Evolutionary conservation across 2,797 vertebrate species (phyloP), one percentile per base, ranked within the genome.

Genomic region (Potorous gilbertii): DNA sequence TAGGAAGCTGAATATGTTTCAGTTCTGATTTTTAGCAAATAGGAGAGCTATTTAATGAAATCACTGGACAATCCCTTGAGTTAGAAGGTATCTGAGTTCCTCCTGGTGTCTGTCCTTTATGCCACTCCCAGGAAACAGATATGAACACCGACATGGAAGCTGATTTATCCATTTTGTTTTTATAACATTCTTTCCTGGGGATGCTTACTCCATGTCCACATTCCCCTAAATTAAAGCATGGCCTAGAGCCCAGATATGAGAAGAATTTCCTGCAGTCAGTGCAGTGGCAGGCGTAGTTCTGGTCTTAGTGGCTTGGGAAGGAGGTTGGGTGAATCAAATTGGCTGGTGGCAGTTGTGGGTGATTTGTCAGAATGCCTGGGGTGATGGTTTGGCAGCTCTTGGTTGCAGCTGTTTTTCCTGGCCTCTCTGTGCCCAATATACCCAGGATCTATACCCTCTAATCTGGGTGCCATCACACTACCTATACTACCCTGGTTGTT

Each of bases 231-330:
- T 50, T 54, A 93, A 96, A 94, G 89, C 89, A 55, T 93, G 93
- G 93, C 89, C 95, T 54, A 10, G 81, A n/a, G 74, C 74, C 96
- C 92, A 95, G 74, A 40, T 95, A 90, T 0, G 21, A 91, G 6
- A 95, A 89, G 95, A 55, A 96, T 96, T 96, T 96, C 95, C 97
- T 93, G 87, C 96, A 91, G 96, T 93, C 21, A 50, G 74, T 87
- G 1, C 0, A 0, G 54, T 74, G 50, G 91, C 92, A 95, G 91
- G 27, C 52, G 28, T 94, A 93, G 94, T 54, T 0, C 90, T 90
- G 18, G 62, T 28, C n/a, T 91, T 87, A 96, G 27, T n/a, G 54
- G 54, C 95, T 93, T 87, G 94, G 93, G 29, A 96, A 95, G 18
- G 90, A 55, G 91, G 59, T 56, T 92, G 55, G 90, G 95, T 90